Evolutionary conservation across 1,140 invertebrate species (phyloP).

Genomic region (silkworm (Bombyx mori)): ASM3026992v2 NC_085130.1:15777501-15778000

Average conservation of each 20-base stretch:
- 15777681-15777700: neutral
- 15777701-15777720: neutral
- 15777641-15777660: neutral
- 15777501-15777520: no score
- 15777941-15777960: no score
- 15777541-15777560: neutral
- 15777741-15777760: conserved; percentile 15
- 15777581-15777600: no score
- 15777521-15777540: no score
- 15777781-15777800: conserved; percentile 40
- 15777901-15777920: neutral
- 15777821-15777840: conserved; percentile 1
- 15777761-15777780: conserved; percentile 48
- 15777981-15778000: no score
- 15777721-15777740: neutral
- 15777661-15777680: no score
- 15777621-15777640: neutral
- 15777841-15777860: conserved; percentile 44
- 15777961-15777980: no score
- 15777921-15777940: neutral
- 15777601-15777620: neutral
- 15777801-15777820: conserved; percentile 31
- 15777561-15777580: neutral
- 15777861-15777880: conserved; percentile 47
- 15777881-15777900: conserved; percentile 1